phyloP scores from a whole-genome alignment of 2,797 vertebrate genomes.

The Macroramphosus scolopax region DNA sequence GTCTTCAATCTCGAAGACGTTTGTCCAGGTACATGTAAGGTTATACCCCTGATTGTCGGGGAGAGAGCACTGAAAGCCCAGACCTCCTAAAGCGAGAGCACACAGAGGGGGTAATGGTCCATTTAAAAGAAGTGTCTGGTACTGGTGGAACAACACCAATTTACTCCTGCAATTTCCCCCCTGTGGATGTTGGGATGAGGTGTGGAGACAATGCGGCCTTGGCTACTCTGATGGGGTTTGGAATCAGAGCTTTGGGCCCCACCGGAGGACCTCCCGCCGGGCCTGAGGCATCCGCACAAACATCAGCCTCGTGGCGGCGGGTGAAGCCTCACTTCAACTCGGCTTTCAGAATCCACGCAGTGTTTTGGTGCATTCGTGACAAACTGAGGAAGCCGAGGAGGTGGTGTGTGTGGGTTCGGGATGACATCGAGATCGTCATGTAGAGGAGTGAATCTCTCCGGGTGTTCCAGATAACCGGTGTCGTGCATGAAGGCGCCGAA shows the following conservation, averaged over 20 bases:
- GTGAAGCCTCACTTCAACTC: constrained; percentile 32
- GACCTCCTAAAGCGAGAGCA: constrained; percentile 45
- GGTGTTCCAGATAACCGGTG: constrained; percentile 11
- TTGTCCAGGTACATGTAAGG: constrained; percentile 21
- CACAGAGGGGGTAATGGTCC: constrained; percentile 68
- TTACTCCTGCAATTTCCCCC: constrained; percentile 72
- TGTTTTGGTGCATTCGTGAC: constrained; percentile 2
- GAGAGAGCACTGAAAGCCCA: constrained; percentile 47
- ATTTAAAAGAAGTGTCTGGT: constrained; percentile 63
- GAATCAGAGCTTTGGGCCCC: constrained; percentile 32
- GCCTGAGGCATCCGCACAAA: constrained; percentile 9
- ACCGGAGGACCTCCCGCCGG: constrained; percentile 27
- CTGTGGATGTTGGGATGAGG: constrained; percentile 66
- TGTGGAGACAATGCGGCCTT: constrained; percentile 37
- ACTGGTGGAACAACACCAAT: constrained; percentile 71
- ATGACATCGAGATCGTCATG: constrained; percentile 1
- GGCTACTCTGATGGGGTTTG: constrained; percentile 43
- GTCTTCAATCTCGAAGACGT: constrained; percentile 32
- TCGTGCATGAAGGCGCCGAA: too few species aligned
- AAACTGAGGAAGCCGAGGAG: constrained; percentile 15
- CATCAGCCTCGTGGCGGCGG: not conserved
- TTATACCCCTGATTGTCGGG: constrained; percentile 36
- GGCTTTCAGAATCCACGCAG: constrained; percentile 26
- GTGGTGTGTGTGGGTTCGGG: not conserved
- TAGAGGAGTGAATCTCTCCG: constrained; percentile 2